phyloP scores from a whole-genome alignment of 2,113 vertebrate species.

The Plecturocebus donacophilus region DNA sequence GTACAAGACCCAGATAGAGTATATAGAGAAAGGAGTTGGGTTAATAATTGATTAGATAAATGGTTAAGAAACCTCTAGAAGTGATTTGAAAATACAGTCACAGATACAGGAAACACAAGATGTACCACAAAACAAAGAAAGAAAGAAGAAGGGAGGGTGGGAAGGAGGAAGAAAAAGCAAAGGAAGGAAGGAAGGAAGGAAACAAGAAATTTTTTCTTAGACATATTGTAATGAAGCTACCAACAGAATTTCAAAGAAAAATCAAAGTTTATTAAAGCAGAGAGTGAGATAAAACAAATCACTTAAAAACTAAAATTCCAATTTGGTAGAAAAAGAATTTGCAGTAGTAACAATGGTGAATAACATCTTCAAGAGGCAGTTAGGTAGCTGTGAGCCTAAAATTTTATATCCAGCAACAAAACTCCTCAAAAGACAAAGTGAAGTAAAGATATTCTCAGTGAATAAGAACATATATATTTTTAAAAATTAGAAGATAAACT shows the following conservation, averaged over 20 bases:
- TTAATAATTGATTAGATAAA: background rate
- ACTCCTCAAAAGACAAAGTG: background rate
- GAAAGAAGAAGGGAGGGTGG: too few species aligned
- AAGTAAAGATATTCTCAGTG: background rate
- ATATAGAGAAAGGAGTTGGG: background rate
- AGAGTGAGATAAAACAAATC: too few species aligned
- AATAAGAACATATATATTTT: too few species aligned
- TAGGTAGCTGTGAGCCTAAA: background rate
- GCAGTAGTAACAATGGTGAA: rapidly evolving
- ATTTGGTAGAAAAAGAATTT: background rate
- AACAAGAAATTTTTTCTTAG: too few species aligned
- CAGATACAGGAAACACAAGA: too few species aligned
- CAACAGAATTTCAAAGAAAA: too few species aligned
- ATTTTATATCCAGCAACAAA: background rate
- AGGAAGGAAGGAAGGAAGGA: too few species aligned
- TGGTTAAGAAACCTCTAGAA: background rate
- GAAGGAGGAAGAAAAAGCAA: too few species aligned
- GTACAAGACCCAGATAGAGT: background rate
- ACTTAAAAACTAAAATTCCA: too few species aligned
- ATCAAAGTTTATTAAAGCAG: too few species aligned
- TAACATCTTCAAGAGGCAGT: background rate
- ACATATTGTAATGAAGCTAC: too few species aligned
- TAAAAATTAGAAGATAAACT: background rate
- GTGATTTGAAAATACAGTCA: background rate
- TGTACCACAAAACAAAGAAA: too few species aligned